Evolutionary conservation across 2,113 vertebrate species (phyloP).

Genomic region (Antechinus flavipes): DNA sequence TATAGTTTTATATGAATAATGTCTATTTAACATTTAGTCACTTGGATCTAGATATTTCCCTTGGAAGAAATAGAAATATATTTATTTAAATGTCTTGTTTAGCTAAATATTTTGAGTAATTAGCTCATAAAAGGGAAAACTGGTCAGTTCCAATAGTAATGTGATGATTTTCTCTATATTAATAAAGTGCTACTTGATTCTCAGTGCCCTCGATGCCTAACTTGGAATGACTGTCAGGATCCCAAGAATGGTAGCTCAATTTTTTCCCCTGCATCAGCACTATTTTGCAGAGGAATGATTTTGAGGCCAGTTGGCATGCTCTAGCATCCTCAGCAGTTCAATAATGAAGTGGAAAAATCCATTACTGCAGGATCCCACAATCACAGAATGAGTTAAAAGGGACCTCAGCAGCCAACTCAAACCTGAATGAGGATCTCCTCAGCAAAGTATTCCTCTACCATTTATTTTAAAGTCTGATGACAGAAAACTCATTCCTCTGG

Average conservation of each 20-base stretch:
- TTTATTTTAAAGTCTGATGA: background rate
- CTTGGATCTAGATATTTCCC: background rate
- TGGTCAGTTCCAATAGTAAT: conserved; percentile 44
- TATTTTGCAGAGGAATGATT: conserved; percentile 32
- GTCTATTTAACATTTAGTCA: conserved; percentile 31
- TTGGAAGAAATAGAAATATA: conserved; percentile 33
- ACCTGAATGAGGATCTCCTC: background rate
- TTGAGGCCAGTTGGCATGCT: conserved; percentile 54
- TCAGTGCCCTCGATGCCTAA: conserved; percentile 54
- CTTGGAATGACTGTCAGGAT: conserved; percentile 55
- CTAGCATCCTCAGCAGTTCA: conserved; percentile 42
- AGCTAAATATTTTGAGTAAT: conserved; percentile 19
- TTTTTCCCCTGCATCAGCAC: conserved; percentile 29
- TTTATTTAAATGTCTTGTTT: conserved; percentile 17
- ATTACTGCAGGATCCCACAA: conserved; percentile 60
- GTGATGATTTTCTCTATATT: background rate
- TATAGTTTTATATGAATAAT: conserved; percentile 12
- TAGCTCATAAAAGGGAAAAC: conserved; percentile 12
- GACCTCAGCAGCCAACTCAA: background rate
- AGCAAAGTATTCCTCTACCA: background rate
- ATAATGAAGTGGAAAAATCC: conserved; percentile 77
- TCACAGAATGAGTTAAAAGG: background rate
- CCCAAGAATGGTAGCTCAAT: conserved; percentile 58
- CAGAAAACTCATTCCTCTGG: background rate
- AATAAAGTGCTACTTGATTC: conserved; percentile 56